phyloP scores from a whole-genome alignment of 2,888 invertebrate genomes.

The Tiliacea aurago region DNA sequence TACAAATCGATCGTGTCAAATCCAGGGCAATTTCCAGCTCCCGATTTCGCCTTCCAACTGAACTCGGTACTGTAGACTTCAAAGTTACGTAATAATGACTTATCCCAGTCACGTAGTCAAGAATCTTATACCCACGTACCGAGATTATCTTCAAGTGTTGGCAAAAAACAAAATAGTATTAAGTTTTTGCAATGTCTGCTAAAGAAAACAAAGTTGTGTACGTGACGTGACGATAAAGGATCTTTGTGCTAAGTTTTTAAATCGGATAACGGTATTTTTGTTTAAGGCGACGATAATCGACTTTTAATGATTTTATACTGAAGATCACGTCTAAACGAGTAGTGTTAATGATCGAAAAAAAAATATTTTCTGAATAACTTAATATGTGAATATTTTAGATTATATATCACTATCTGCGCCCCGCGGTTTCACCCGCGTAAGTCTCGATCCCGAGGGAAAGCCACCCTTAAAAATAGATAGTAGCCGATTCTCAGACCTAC shows the following conservation, averaged over 20 bases:
- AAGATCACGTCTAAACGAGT: too few relatives aligned
- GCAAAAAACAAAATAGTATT: slow-evolving; percentile 37
- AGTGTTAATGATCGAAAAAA: too few relatives aligned
- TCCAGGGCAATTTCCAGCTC: background rate
- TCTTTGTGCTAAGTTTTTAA: slow-evolving; percentile 30
- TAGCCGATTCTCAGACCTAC: too few relatives aligned
- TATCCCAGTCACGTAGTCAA: slow-evolving; percentile 49
- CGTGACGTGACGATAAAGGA: slow-evolving; percentile 52
- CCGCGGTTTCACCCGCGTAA: too few relatives aligned
- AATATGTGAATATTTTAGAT: too few relatives aligned
- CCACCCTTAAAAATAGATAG: too few relatives aligned
- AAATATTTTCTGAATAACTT: too few relatives aligned
- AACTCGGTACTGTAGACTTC: background rate
- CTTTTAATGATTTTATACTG: too few relatives aligned
- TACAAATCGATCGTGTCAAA: background rate
- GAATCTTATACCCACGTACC: slow-evolving; percentile 38
- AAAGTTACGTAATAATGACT: background rate
- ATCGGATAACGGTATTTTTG: slow-evolving; percentile 30
- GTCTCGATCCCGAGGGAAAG: too few relatives aligned
- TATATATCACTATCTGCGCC: too few relatives aligned
- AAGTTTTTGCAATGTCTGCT: slow-evolving; percentile 40
- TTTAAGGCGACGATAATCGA: too few relatives aligned
- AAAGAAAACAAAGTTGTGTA: slow-evolving; percentile 44
- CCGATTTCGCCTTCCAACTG: background rate
- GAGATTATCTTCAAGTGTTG: slow-evolving; percentile 37